Conservation (phyloP, 2,888 invertebrate species). For the Eulithis testata region DNA sequence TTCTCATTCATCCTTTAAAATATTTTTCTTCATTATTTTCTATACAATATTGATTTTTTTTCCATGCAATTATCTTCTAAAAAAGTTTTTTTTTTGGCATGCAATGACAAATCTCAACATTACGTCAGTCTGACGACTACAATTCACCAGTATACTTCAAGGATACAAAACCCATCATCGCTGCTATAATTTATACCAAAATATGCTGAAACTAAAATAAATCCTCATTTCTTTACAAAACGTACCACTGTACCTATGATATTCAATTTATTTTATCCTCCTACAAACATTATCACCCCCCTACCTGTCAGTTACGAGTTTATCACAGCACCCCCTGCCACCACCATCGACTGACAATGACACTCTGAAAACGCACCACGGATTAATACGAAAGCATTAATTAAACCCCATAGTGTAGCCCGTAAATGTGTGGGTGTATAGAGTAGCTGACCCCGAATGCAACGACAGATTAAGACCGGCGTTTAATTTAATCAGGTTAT, state of each 20-base stretch:
- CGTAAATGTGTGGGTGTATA: conserved; percentile 12
- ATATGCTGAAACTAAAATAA: too few relatives aligned
- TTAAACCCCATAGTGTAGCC: conserved; percentile 47
- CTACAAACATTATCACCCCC: conserved; percentile 15
- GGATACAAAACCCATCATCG: too few relatives aligned
- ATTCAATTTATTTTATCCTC: conserved; percentile 13
- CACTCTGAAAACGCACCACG: conserved; percentile 55
- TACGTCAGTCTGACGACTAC: too few relatives aligned
- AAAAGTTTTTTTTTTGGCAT: too few relatives aligned
- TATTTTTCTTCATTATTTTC: too few relatives aligned
- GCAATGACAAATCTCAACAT: too few relatives aligned
- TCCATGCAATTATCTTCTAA: too few relatives aligned
- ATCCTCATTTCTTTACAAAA: too few relatives aligned
- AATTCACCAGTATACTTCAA: too few relatives aligned
- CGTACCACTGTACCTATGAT: not conserved
- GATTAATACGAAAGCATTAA: conserved; percentile 60
- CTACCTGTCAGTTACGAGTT: conserved; percentile 23
- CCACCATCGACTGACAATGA: conserved; percentile 38
- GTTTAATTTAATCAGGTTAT: conserved; percentile 27
- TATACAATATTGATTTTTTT: too few relatives aligned
- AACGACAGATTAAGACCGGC: conserved; percentile 15
- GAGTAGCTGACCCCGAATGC: conserved; percentile 16
- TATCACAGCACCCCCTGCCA: conserved; percentile 10
- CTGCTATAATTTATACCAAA: too few relatives aligned
- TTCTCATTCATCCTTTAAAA: too few relatives aligned